A percentile compares a stretch with the other conserved stretches of the same genome.
Conservation (phyloP, 2,797 vertebrate genomes). For the Hemitrygon akajei region DNA sequence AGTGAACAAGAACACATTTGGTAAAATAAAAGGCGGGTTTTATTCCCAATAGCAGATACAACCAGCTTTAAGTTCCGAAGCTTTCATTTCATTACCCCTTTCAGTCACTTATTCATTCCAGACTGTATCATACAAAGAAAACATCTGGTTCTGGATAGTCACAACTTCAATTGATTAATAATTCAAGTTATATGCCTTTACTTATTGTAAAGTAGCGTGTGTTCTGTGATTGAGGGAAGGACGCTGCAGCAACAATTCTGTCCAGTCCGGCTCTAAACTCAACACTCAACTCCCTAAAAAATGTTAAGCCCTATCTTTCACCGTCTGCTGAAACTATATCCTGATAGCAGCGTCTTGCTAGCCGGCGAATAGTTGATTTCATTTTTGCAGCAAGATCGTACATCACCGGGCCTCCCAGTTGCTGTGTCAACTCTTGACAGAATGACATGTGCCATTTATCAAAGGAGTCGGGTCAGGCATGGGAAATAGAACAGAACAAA, state of each 20-base stretch:
- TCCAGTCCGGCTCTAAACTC: conserved; percentile 16
- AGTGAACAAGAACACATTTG: conserved; percentile 74
- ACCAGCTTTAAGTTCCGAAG: conserved; percentile 58
- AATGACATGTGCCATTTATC: conserved; percentile 99
- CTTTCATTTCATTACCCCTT: conserved; percentile 56
- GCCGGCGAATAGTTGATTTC: conserved; percentile 98
- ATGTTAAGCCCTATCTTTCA: conserved; percentile 61
- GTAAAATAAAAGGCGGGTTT: conserved; percentile 50
- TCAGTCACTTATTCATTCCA: conserved; percentile 62
- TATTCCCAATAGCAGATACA: conserved; percentile 51
- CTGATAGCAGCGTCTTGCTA: conserved; percentile 81
- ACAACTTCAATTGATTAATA: conserved; percentile 77
- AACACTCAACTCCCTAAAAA: background rate
- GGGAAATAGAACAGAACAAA: conserved; percentile 88
- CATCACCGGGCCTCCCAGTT: conserved; percentile 96
- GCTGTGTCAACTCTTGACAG: conserved; percentile 98
- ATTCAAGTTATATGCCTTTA: conserved; percentile 75
- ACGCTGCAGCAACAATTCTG: conserved; percentile 10
- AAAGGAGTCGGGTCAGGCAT: conserved; percentile 95
- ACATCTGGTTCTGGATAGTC: conserved; percentile 71
- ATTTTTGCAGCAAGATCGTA: conserved; percentile 85
- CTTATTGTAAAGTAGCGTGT: conserved; percentile 71
- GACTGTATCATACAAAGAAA: conserved; percentile 63
- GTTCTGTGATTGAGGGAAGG: background rate
- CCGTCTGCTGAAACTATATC: conserved; percentile 87